Evolutionary conservation across 2,888 invertebrate genomes (phyloP), one percentile per base, ranked within the genome.

Genomic region (Hedya salicella): DNA sequence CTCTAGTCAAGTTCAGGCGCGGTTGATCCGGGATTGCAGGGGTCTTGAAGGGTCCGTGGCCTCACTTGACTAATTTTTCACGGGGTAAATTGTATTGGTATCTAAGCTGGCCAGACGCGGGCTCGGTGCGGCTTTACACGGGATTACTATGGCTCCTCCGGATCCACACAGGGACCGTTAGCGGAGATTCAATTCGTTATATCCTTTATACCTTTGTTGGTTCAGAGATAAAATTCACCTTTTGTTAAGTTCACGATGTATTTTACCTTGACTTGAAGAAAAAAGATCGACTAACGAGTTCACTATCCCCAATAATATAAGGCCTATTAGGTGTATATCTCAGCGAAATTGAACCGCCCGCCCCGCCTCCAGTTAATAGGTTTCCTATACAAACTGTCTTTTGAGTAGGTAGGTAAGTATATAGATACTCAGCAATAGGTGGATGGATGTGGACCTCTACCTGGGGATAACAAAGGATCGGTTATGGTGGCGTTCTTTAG

Each of bases 61-160:
- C 36, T 36, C 16, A 62, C 62, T 53, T 62, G 53, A 19, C 62
- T 46, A 62, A 53, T 62, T 53, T 53, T 62, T 62, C 57, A 59
- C 56, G 50, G 25, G 42, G 61, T 52, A 61, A 61, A 42, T 52
- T 61, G 19, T 52, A 62, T 62, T 62, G 36, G 62, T 62, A 62
- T 54, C 62, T 44, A 53, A 62, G 53, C 53, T 36, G 53, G 53
- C 36, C 52, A 48, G 57, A 25, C 25, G 57, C 57, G 32, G 54
- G 46, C 57, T 46, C 57, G 44, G 57, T 36, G 46, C 52, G 57
- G 57, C 57, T 59, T 59, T 59, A 46, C 57, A 59, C 57, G 57
- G 57, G 57, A 59, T 59, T 59, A 59, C 57, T 30, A 5, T 19
- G 36, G 57, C 19, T 59, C 54, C 54, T 54, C 14, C 14, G 14